A percentile compares a stretch with the other conserved stretches of the same genome.
Conservation (phyloP, 2,888 invertebrate species). For the Meta bourneti region DNA sequence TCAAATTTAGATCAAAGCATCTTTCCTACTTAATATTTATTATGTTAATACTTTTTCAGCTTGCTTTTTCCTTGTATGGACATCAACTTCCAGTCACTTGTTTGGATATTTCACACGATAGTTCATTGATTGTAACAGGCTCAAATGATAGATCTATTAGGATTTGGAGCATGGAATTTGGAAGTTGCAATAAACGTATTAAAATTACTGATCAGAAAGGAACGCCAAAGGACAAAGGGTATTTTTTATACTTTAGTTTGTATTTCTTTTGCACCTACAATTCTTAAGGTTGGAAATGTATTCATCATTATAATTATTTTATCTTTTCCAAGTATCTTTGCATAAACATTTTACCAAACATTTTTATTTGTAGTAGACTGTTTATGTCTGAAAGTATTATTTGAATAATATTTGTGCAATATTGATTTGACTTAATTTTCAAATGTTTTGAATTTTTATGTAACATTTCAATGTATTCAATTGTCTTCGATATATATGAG, state of each 20-base stretch:
- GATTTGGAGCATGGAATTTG: slow-evolving; percentile 99
- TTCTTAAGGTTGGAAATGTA: too few relatives aligned
- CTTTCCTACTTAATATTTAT: neutral
- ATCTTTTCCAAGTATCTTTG: neutral
- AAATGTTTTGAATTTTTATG: neutral
- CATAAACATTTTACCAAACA: too few relatives aligned
- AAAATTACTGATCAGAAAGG: slow-evolving; percentile 94
- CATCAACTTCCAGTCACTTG: slow-evolving; percentile 96
- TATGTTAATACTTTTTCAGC: slow-evolving; percentile 26
- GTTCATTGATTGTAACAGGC: slow-evolving; percentile 92
- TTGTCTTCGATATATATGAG: too few relatives aligned
- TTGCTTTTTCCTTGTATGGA: slow-evolving; percentile 86
- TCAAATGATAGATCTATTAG: slow-evolving; percentile 97
- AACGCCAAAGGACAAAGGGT: slow-evolving; percentile 86
- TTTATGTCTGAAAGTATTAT: neutral
- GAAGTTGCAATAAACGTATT: slow-evolving; percentile 96
- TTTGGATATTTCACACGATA: slow-evolving; percentile 95
- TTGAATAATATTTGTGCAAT: neutral
- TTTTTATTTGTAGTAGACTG: neutral
- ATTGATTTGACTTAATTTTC: neutral
- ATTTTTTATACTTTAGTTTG: neutral
- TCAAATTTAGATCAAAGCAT: neutral
- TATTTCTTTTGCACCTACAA: neutral
- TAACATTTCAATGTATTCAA: neutral
- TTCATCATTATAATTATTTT: too few relatives aligned